Percentiles rank a stretch among this genome's conserved stretches.
Conservation (phyloP, 2,797 vertebrate species). For the Phrynocephalus forsythii region DNA sequence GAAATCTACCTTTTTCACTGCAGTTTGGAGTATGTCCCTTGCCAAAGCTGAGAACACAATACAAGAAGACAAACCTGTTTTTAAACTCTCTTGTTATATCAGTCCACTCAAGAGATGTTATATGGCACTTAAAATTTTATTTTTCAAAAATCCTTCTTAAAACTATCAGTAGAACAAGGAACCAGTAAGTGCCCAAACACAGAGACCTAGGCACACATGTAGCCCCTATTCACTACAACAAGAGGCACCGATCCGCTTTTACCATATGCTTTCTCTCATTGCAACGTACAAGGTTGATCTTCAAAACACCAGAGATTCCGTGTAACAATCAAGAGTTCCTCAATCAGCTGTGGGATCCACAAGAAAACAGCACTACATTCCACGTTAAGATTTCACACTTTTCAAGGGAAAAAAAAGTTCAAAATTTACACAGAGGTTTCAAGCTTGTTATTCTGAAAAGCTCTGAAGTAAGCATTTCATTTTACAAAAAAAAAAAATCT, state of each 20-base stretch:
- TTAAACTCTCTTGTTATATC: slow-evolving; percentile 59
- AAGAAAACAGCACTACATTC: slow-evolving; percentile 59
- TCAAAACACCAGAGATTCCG: slow-evolving; percentile 36
- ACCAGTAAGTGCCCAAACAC: background rate
- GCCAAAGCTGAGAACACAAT: slow-evolving; percentile 62
- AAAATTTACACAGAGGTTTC: slow-evolving; percentile 69
- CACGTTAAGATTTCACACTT: slow-evolving; percentile 54
- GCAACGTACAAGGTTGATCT: background rate
- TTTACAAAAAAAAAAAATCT: slow-evolving; percentile 65
- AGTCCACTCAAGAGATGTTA: slow-evolving; percentile 47
- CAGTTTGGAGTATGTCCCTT: slow-evolving; percentile 63
- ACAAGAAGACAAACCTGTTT: slow-evolving; percentile 55
- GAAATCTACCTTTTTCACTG: slow-evolving; percentile 63
- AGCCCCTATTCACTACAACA: background rate
- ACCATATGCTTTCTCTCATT: background rate
- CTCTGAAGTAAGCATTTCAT: slow-evolving; percentile 75
- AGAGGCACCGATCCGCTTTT: background rate
- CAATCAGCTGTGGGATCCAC: background rate
- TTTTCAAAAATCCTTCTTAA: background rate
- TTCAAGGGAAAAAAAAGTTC: slow-evolving; percentile 61
- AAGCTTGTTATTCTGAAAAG: slow-evolving; percentile 69
- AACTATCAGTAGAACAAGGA: background rate
- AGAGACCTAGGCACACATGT: background rate
- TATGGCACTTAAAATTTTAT: slow-evolving; percentile 66
- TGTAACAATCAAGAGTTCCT: slow-evolving; percentile 9